Base-by-base conservation (phyloP, 2,113 vertebrate species). In the Sander lucioperca region DNA sequence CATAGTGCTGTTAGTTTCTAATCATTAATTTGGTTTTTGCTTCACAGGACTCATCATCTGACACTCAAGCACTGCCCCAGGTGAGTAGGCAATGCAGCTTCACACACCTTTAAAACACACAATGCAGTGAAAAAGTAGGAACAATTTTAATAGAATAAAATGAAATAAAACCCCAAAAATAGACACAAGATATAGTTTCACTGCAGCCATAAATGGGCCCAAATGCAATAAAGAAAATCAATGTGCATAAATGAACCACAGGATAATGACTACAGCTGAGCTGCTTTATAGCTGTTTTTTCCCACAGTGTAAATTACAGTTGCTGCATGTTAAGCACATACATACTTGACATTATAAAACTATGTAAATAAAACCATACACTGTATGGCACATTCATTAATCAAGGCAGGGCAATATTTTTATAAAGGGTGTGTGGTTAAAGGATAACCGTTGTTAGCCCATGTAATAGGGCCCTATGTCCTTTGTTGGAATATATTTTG, bases 21-120 rank as follows among this genome's bases (percentile, higher is more conserved):
- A n/a, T 45, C 50, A 19, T 54, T 63, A 6, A 3, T 58, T n/a
- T 54, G 3, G 57, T 57, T 77, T 27, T 64, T n/a, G 16, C 27
- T 54, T n/a, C 11, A 5, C 72, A 92, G 89, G 66, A 83, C 12
- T 80, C 30, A 15, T 30, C 71, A 39, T n/a, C 67, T 25, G 79
- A 68, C 30, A 6, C 78, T 14, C 56, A 62, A 36, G 66, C 16
- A 0, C 11, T 0, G 0, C 39, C 51, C 0, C 27, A 74, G 84
- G 88, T 86, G 57, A 53, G 80, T 36, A 16, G 4, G 21, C 5
- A n/a, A 33, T 0, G 6, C 30, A 10, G 13, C 14, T 71, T 33
- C 23, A 33, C 43, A 18, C 36, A 64, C 13, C 33, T 54, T 21
- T 27, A 18, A 61, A 54, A 71, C 45, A n/a, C 6, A 3, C 21